These are phyloP conservation scores for Ctenopoma multispine DNA, from an alignment of 2,797 vertebrate species.

Conservation along the genomic window DNA sequence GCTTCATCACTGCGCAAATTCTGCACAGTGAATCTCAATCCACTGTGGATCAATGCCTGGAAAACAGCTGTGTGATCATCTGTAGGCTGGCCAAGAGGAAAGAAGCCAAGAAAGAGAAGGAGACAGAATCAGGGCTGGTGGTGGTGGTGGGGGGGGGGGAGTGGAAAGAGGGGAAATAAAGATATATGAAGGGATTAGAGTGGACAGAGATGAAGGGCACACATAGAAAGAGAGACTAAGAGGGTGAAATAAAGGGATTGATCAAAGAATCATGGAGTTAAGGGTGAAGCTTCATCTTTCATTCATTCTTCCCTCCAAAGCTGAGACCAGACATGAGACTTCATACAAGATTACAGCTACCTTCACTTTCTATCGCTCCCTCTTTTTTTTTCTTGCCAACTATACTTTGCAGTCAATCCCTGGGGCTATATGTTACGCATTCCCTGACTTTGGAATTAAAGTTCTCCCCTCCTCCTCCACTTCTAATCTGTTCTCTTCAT, in stretches of 20 bases:
- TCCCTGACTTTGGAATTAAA: slow-evolving; percentile 82
- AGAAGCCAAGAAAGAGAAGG: slow-evolving; percentile 34
- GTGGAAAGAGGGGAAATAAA: slow-evolving; percentile 30
- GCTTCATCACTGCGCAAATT: slow-evolving; percentile 45
- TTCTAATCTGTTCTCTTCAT: slow-evolving; percentile 79
- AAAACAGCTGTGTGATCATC: slow-evolving; percentile 63
- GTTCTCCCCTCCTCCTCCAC: slow-evolving; percentile 69
- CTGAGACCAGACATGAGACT: slow-evolving; percentile 49
- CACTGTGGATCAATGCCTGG: slow-evolving; percentile 51
- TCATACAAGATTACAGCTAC: slow-evolving; percentile 56
- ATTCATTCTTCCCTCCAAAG: slow-evolving; percentile 41
- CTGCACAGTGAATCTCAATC: slow-evolving; percentile 52
- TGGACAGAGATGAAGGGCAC: slow-evolving; percentile 46
- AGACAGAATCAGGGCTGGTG: slow-evolving; percentile 21
- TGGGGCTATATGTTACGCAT: slow-evolving; percentile 74
- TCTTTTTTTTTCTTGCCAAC: slow-evolving; percentile 36
- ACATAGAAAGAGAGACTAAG: slow-evolving; percentile 29
- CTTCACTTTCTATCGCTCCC: slow-evolving; percentile 62
- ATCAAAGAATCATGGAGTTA: slow-evolving; percentile 62
- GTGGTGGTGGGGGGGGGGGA: not conserved
- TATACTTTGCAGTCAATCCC: slow-evolving; percentile 65
- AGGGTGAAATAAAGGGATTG: slow-evolving; percentile 49
- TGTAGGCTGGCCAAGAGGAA: slow-evolving; percentile 47
- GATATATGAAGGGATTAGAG: slow-evolving; percentile 50
- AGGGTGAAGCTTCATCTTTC: slow-evolving; percentile 50